Evolutionary conservation across 2,113 vertebrate species (phyloP).

Genomic region (Vanacampus margaritifer): DNA sequence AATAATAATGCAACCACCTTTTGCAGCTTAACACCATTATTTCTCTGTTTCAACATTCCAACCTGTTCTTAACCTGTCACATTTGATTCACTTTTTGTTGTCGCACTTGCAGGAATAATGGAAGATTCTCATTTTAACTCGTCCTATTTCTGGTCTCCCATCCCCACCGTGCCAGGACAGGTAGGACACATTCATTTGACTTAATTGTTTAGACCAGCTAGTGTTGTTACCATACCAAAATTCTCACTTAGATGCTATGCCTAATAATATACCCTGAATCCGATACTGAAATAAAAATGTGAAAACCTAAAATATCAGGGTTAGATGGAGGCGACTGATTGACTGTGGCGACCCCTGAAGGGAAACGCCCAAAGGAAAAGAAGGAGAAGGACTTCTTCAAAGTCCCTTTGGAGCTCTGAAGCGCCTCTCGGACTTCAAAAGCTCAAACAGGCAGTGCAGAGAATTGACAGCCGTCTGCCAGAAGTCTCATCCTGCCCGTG

Average conservation of each 20-base stretch:
- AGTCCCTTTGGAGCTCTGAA: no score
- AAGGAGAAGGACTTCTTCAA: no score
- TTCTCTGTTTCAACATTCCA: background rate
- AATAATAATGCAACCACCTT: background rate
- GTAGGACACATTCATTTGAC: constrained; percentile 61
- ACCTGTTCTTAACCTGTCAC: background rate
- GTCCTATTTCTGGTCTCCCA: constrained; percentile 96
- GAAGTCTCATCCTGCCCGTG: no score
- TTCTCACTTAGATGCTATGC: background rate
- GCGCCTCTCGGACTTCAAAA: no score
- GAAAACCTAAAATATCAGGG: no score
- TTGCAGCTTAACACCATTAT: background rate
- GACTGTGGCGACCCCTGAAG: no score
- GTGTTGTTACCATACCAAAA: background rate
- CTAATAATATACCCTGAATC: no score
- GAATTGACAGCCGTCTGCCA: no score
- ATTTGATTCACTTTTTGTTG: constrained; percentile 4
- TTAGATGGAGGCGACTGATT: no score
- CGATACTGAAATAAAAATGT: no score
- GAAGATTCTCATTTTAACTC: constrained; percentile 99
- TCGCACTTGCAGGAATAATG: constrained; percentile 85
- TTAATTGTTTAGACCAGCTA: background rate
- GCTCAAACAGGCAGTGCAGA: no score
- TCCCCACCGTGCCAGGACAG: constrained; percentile 91
- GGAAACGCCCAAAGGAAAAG: no score